Evolutionary conservation across 1,140 invertebrate genomes (phyloP), one percentile per base, ranked within the genome.

Genomic region (Drosophila saltans): DNA sequence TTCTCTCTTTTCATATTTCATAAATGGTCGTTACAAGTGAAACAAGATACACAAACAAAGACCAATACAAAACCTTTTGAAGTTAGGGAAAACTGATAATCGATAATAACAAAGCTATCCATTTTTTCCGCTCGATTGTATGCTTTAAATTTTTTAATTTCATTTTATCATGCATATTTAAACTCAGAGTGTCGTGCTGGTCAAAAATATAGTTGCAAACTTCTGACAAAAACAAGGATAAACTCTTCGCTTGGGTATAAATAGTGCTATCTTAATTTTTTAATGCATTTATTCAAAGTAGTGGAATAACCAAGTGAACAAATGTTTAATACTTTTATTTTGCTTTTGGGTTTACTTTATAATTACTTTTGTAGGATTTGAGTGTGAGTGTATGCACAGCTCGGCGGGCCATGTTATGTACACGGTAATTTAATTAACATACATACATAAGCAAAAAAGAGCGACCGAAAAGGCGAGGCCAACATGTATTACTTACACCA

Each of bases 401-500:
- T 69, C 72, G 48, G 71, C 41, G 65, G 56, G 69, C 72, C 78
- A 61, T 80, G 83, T 75, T 78, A 88, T 83, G 79, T 80, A 79
- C 75, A 86, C 84, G 84, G 78, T 88, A 88, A 88, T 88, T 88
- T 83, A 88, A 88, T 88, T 88, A 88, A 88, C 84, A 88, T 89
- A 71, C 77, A 82, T 80, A 77, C 10, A 40, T 40, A 26, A 62
- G 16, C 48, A 41, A 5, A 30, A 21, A n/a, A 63, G 30, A 16
- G 59, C 75, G 10, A 39, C 33, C 33, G 26, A 24, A 52, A 48
- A 52, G 45, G 45, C 45, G 21, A 52, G 45, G 21, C 21, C 26
- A 52, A 52, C n/a, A 9, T 26, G 6, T 52, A 26, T 52, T 40
- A 45, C 41, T 62, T 28, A 62, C 16, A 26, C 21, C 8, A 24